phyloP scores from a whole-genome alignment of 2,113 vertebrate species.

The Solenodon paradoxus region DNA sequence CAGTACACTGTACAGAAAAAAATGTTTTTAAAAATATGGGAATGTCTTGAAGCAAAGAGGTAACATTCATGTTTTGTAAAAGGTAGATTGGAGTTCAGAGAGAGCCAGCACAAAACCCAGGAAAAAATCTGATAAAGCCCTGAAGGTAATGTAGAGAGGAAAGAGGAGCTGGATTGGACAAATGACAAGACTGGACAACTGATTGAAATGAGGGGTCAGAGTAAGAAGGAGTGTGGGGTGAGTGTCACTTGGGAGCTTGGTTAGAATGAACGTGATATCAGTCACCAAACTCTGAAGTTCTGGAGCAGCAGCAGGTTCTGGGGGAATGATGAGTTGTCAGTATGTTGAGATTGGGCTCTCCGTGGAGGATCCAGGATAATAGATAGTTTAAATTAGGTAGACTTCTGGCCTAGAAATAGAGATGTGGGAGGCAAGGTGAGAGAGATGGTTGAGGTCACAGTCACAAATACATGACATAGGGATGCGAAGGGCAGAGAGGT shows the following conservation, averaged over 20 bases:
- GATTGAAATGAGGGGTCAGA: neutral
- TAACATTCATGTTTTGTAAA: neutral
- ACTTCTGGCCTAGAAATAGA: neutral
- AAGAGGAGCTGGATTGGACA: neutral
- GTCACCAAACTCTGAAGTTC: neutral
- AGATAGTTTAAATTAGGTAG: neutral
- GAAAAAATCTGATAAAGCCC: neutral
- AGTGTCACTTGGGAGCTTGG: neutral
- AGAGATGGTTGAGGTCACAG: neutral
- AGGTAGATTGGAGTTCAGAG: neutral
- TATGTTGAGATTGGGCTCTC: neutral
- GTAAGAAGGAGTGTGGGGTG: neutral
- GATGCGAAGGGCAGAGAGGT: neutral
- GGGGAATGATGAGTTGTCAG: neutral
- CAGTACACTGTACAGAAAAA: neutral
- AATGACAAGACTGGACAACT: neutral
- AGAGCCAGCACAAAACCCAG: neutral
- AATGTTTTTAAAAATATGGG: neutral
- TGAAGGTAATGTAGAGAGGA: neutral
- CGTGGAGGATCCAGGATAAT: neutral
- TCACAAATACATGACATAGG: neutral
- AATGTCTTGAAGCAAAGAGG: neutral
- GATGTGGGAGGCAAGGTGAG: neutral
- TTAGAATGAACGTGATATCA: neutral
- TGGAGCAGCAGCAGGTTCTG: neutral